These are phyloP conservation scores for Catharus fuscescens DNA, from an alignment of 2,113 vertebrate genomes.

Conservation along the genomic window DNA sequence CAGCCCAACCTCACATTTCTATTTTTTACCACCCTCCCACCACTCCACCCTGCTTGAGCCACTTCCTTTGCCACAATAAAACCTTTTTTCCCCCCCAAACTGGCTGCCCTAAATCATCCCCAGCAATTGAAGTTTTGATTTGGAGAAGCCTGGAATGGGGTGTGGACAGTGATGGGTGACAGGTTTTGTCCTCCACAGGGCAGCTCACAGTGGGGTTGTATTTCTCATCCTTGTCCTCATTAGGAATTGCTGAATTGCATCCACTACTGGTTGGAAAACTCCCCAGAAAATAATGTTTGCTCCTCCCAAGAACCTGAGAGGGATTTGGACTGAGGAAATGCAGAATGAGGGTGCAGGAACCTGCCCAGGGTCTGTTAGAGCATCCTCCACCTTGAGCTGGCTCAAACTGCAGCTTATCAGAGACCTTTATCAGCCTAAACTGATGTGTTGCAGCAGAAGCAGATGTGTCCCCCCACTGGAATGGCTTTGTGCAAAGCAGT, in stretches of 20 bases:
- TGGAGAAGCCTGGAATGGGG: background rate
- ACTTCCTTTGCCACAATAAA: background rate
- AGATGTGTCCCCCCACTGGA: accelerated
- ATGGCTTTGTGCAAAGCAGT: too few species aligned
- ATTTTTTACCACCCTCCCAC: background rate
- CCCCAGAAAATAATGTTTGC: background rate
- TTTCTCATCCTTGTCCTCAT: background rate
- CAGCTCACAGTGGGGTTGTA: background rate
- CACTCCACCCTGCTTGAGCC: background rate
- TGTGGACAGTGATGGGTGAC: accelerated
- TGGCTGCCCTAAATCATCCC: background rate
- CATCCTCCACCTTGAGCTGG: background rate
- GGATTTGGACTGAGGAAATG: background rate
- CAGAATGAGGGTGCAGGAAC: background rate
- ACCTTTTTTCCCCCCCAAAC: accelerated
- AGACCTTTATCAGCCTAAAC: background rate
- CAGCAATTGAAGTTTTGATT: background rate
- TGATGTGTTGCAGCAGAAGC: background rate
- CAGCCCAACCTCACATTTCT: background rate
- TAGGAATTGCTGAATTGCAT: background rate
- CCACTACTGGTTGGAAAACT: background rate
- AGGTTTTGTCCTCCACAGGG: background rate
- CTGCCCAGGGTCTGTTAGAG: background rate
- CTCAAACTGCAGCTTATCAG: background rate
- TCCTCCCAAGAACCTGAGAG: background rate